Conservation (phyloP, 1,140 invertebrate species). For the Brachionus paranguensis region DNA sequence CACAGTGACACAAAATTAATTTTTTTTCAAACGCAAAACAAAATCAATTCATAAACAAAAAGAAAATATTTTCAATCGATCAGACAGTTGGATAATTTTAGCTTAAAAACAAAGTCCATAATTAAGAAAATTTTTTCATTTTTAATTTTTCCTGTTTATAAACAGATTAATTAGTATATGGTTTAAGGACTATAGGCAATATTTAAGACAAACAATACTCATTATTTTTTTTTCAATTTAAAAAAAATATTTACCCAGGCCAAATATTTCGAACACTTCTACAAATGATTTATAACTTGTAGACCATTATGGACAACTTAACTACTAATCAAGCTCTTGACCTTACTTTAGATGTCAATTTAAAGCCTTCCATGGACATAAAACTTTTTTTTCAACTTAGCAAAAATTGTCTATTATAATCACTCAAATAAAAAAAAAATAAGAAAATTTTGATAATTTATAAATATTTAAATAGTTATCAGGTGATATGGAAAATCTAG, state of each 20-base stretch:
- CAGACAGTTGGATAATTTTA: background rate
- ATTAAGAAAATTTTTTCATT: background rate
- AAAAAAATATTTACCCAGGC: background rate
- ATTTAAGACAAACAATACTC: background rate
- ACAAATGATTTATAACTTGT: conserved; percentile 21
- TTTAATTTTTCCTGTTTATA: background rate
- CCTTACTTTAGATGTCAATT: background rate
- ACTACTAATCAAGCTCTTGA: background rate
- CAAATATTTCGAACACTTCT: background rate
- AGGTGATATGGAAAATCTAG: background rate
- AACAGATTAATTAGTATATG: background rate
- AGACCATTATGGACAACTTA: background rate
- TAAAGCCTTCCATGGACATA: background rate
- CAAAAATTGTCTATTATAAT: background rate
- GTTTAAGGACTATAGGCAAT: background rate
- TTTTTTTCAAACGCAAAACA: background rate
- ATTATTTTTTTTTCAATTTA: background rate
- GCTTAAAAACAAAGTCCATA: background rate
- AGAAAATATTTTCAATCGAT: background rate
- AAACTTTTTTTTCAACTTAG: background rate
- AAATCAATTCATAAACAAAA: background rate
- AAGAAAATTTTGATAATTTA: background rate
- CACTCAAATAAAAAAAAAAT: too few relatives aligned
- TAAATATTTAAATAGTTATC: background rate
- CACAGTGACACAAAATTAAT: background rate